phyloP scores from a whole-genome alignment of 1,140 invertebrate species.

The Drosophila neocordata region DNA sequence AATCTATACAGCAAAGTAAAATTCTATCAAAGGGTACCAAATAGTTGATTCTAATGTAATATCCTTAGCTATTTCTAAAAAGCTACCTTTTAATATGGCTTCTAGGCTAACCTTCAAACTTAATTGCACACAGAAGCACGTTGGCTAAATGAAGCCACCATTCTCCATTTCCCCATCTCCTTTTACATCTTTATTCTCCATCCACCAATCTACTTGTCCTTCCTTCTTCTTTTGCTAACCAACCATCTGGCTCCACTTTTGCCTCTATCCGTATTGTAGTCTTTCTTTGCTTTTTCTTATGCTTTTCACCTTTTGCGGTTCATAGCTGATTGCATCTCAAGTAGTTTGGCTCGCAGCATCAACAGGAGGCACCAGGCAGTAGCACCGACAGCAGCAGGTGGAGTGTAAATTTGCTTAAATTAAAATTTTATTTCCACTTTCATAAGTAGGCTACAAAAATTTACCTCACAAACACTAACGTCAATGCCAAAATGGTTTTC shows the following conservation, averaged over 20 bases:
- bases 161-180: background rate
- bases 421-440: slow-evolving; percentile 63
- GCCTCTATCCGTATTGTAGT: slow-evolving; percentile 9
- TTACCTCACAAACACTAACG: slow-evolving; percentile 55
- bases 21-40: no score
- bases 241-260: slow-evolving; percentile 3
- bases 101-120: slow-evolving; percentile 69
- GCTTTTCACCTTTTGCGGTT: slow-evolving; percentile 73
- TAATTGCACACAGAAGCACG: slow-evolving; percentile 63
- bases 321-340: slow-evolving; percentile 72
- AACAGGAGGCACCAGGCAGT: no score
- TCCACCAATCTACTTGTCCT: slow-evolving; percentile 6
- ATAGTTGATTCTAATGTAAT: background rate
- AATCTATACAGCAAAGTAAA: no score
- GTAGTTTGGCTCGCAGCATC: slow-evolving; percentile 36
- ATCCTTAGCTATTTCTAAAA: background rate
- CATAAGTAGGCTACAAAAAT: slow-evolving; percentile 69
- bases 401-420: slow-evolving; percentile 68
- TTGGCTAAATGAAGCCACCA: slow-evolving; percentile 55
- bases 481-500: slow-evolving; percentile 37
- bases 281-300: slow-evolving; percentile 46
- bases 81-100: slow-evolving; percentile 1
- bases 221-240: slow-evolving; percentile 5
- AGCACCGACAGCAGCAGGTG: slow-evolving; percentile 9
- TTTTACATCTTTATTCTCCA: background rate